These are phyloP conservation scores for Meiosimyza decipiens DNA, from an alignment of 2,888 invertebrate genomes.

Conservation along the genomic window DNA sequence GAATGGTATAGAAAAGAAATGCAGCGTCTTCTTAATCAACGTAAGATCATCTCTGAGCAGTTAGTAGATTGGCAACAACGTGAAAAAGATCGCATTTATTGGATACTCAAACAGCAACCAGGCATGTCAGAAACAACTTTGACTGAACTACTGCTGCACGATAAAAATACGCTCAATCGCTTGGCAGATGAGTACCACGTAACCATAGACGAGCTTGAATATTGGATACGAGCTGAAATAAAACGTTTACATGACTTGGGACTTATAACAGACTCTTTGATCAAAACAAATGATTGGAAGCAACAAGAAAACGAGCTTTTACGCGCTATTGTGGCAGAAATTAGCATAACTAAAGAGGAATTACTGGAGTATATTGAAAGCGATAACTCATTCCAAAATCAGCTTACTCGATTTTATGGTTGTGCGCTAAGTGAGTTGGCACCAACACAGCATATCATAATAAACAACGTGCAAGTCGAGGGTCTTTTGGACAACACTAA, in stretches of 20 bases:
- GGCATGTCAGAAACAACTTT: conserved; percentile 49
- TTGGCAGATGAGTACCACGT: conserved; percentile 55
- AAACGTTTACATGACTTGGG: conserved; percentile 56
- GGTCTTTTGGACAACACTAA: conserved; percentile 54
- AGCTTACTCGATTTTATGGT: conserved; percentile 53
- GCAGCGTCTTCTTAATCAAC: conserved; percentile 52
- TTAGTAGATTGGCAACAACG: conserved; percentile 55
- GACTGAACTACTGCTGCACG: conserved; percentile 50
- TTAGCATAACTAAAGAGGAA: conserved; percentile 58
- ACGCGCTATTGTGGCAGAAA: conserved; percentile 53
- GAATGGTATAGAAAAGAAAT: conserved; percentile 59
- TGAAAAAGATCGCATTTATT: conserved; percentile 58
- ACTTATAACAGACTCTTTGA: conserved; percentile 36
- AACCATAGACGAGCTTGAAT: conserved; percentile 54
- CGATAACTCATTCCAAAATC: conserved; percentile 54
- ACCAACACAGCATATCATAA: conserved; percentile 53
- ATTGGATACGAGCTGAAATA: conserved; percentile 57
- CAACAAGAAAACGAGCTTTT: conserved; percentile 57
- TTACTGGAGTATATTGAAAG: conserved; percentile 54
- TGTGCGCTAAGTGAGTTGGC: conserved; percentile 51
- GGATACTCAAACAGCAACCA: conserved; percentile 48
- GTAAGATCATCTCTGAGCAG: conserved; percentile 51
- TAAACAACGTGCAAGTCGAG: conserved; percentile 51
- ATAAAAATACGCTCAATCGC: conserved; percentile 44
- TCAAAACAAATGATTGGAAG: conserved; percentile 50